Base-by-base conservation (phyloP, 30 jellyfish, hydroid and myxozoan species). In the Sanderia malayensis region DNA sequence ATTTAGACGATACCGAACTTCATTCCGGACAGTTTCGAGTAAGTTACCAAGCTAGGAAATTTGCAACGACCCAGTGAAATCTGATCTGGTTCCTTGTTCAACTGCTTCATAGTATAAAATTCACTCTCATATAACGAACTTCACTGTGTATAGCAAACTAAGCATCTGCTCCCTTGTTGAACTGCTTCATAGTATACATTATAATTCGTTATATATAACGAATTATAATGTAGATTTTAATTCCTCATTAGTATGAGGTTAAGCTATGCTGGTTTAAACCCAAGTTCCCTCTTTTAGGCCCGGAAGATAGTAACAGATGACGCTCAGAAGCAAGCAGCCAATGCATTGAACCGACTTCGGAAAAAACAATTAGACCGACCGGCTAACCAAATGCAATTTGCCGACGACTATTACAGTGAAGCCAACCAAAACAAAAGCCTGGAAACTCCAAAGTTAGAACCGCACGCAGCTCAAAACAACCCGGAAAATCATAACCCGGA, bases 361-460 rank as follows among this genome's bases (percentile, higher is more conserved):
- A 49, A 49, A 49, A 49, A 18, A 18, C 64, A 49, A 18, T 11
- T 24, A 15, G 24, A 49, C 18, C 11, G 64, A 15, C 64, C 64
- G 27, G 64, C 8, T 2, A 49, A 49, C 24, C 64, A 49, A 24
- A 49, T 49, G 64, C 27, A 49, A 19, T 49, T 49, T 19, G 8
- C 64, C 23, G 64, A 49, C 27, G 64, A 49, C 25, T 24, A 49
- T 49, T 49, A 4, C 64, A 49, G 27, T 37, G 52, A 37, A 37
- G 52, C 52, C 52, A 37, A 13, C 13, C 52, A 37, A 37, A 37
- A 4, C 13, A 6, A 37, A 37, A 6, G 52, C n/a, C n/a, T 37
- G 52, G 52, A 37, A 13, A 37, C n/a, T 37, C 64, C 23, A 4
- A 19, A 49, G 4, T 2, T 2, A 18, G 64, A 49, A 49, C 3